Evolutionary conservation across 64 coral and sea anemone genomes (phyloP).

Genomic region (Dendrophyllia cribrosa): DNA sequence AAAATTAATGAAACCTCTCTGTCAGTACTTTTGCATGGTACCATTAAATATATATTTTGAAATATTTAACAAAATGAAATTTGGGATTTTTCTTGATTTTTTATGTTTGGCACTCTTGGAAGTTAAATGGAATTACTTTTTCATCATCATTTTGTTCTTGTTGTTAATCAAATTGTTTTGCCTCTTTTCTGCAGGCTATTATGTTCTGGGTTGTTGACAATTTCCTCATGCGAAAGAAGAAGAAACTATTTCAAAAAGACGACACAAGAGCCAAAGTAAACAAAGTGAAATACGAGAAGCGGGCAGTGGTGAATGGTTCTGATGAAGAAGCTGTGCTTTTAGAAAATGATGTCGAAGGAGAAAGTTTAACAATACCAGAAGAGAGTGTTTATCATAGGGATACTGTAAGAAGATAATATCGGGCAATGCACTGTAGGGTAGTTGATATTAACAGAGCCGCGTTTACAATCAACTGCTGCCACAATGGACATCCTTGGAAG

Average conservation of each 20-base stretch:
- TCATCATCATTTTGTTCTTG: background rate
- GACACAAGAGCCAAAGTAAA: conserved; percentile 55
- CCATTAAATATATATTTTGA: no score
- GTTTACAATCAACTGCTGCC: no score
- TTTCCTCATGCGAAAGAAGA: conserved; percentile 92
- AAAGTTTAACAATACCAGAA: conserved; percentile 6
- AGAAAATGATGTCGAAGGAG: conserved; percentile 70
- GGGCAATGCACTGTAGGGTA: background rate
- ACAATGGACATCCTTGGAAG: no score
- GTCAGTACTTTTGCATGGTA: no score
- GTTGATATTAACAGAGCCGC: no score
- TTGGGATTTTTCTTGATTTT: no score
- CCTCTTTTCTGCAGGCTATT: conserved; percentile 69
- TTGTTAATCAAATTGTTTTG: background rate
- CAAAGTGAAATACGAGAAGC: conserved; percentile 86
- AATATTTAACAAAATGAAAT: no score
- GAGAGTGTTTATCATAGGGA: conserved; percentile 23
- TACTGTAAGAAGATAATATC: conserved; percentile 29
- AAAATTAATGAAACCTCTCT: no score
- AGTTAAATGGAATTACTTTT: background rate
- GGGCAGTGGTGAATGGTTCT: conserved; percentile 48
- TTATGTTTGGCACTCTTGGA: no score
- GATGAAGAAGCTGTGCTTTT: conserved; percentile 83
- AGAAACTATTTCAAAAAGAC: conserved; percentile 76
- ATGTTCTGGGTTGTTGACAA: conserved; percentile 99